Base-by-base conservation (phyloP, 2,888 invertebrate species). In the Drosophila limbata region DNA sequence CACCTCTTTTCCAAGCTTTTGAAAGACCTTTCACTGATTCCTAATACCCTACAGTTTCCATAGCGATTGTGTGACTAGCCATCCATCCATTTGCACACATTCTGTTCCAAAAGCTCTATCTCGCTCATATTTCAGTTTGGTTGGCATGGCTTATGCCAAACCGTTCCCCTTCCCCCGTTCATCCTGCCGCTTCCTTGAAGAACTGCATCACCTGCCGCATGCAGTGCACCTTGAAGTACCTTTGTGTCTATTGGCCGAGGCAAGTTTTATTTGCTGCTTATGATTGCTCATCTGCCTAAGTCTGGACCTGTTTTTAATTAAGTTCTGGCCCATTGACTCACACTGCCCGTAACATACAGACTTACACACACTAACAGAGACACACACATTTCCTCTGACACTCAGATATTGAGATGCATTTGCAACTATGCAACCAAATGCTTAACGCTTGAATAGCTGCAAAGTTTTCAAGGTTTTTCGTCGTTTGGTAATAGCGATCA, bases 401-500 rank as follows among this genome's bases (percentile, higher is more conserved):
- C 45, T 28, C 3, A 53, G 25, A 53, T 53, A 48, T 35, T 59
- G 52, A 45, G 52, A 45, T 70, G 74, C 62, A 52, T 60, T 76
- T 69, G 73, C 62, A 65, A 63, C 59, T 60, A 56, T 63, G 73
- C 73, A 66, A 47, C 44, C 57, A 51, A 67, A 48, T 64, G 64
- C 50, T 73, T 73, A 13, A 82, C 81, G 71, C 84, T 77, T 72
- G 70, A 81, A 67, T 82, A 45, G 71, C 66, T 82, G 33, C 67
- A 69, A 70, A 76, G 69, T 70, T 69, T 70, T 81, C 67, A 77
- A 78, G 79, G 81, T 75, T 79, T 63, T 56, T 64, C 60, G 50
- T 65, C 64, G 81, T 51, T 65, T 57, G 64, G 61, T 69, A 77
- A 77, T 76, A 68, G 73, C 79, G 87, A 89, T 82, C 85, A 80